Evolutionary conservation across 2,888 invertebrate genomes (phyloP).

Genomic region (Criorhina ranunculi): DNA sequence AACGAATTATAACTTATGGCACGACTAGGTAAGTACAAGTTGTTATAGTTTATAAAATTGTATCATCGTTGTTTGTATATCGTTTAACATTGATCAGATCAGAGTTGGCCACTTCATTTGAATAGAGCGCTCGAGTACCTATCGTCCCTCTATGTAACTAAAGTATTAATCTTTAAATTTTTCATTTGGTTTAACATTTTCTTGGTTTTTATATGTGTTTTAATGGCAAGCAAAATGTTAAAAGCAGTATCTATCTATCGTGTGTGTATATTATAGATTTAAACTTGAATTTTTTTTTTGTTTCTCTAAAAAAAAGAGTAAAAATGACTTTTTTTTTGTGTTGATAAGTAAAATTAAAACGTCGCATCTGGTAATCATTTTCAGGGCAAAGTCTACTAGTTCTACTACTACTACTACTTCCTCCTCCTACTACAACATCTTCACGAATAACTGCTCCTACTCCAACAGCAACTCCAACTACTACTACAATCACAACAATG

Average conservation of each 20-base stretch:
- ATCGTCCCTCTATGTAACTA: background rate
- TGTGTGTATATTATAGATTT: slow-evolving; percentile 42
- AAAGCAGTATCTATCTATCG: slow-evolving; percentile 42
- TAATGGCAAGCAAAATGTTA: slow-evolving; percentile 47
- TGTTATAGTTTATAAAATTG: no score
- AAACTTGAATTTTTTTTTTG: slow-evolving; percentile 8
- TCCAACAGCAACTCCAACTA: slow-evolving; percentile 80
- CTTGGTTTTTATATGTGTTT: slow-evolving; percentile 27
- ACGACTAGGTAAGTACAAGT: no score
- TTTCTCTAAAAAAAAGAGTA: slow-evolving; percentile 60
- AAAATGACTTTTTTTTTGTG: slow-evolving; percentile 62
- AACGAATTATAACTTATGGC: no score
- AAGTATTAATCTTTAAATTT: background rate
- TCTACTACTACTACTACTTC: slow-evolving; percentile 82
- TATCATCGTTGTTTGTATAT: no score
- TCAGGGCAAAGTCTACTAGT: slow-evolving; percentile 84
- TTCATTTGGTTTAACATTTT: slow-evolving; percentile 3
- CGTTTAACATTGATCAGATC: slow-evolving; percentile 2
- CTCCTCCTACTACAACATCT: slow-evolving; percentile 82
- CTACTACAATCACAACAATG: slow-evolving; percentile 80
- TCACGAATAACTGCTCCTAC: slow-evolving; percentile 80
- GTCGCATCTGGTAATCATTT: slow-evolving; percentile 84
- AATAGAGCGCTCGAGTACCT: slow-evolving; percentile 10
- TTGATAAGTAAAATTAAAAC: slow-evolving; percentile 80
- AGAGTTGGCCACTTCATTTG: slow-evolving; percentile 45